These are phyloP conservation scores for Discoglossus pictus DNA, from an alignment of 2,797 vertebrate genomes.

Conservation along the genomic window DNA sequence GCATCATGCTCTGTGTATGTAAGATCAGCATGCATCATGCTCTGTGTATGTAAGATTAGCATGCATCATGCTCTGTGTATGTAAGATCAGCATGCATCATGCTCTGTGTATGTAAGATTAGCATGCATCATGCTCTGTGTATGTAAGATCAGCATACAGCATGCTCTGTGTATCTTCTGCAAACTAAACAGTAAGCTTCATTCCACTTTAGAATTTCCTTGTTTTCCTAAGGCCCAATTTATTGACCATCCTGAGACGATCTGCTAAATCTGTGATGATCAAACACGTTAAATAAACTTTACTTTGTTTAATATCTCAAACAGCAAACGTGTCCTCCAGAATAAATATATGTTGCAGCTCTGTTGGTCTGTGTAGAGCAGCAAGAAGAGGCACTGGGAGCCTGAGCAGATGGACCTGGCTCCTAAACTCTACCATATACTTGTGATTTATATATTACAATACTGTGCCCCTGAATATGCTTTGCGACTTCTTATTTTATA, in stretches of 20 bases:
- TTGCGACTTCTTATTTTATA: background rate
- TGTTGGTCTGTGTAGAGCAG: slow-evolving; percentile 9
- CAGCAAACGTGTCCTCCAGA: slow-evolving; percentile 56
- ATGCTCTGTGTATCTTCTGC: slow-evolving; percentile 31
- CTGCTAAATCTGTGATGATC: slow-evolving; percentile 57
- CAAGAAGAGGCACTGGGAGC: background rate
- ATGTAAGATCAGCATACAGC: slow-evolving; percentile 40
- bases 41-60: too few species aligned
- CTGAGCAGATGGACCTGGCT: background rate
- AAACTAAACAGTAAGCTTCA: slow-evolving; percentile 37
- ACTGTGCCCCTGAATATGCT: background rate
- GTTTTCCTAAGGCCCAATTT: slow-evolving; percentile 53
- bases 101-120: too few species aligned
- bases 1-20: too few species aligned
- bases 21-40: too few species aligned
- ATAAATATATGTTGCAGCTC: slow-evolving; percentile 57
- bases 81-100: too few species aligned
- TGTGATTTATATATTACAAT: background rate
- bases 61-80: too few species aligned
- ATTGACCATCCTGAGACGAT: slow-evolving; percentile 56
- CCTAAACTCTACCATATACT: background rate
- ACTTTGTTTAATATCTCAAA: slow-evolving; percentile 64
- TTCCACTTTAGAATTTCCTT: slow-evolving; percentile 45
- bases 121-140: slow-evolving; percentile 36
- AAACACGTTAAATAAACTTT: slow-evolving; percentile 65